Conservation (phyloP, 2,797 vertebrate species). For the Gadopsis bispinosus region DNA sequence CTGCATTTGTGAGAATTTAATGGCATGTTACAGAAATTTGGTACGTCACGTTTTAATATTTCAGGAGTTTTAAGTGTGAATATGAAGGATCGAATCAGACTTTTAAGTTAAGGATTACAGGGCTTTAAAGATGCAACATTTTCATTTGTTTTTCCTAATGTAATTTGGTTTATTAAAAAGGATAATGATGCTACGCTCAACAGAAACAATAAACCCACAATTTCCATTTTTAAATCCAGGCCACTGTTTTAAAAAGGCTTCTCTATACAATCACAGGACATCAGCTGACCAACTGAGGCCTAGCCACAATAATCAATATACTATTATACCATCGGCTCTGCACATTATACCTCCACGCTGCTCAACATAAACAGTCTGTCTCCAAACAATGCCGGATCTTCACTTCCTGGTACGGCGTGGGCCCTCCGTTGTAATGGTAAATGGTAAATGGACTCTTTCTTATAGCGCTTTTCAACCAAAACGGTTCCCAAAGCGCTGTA, state of each 20-base stretch:
- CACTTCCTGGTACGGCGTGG: conserved; percentile 84
- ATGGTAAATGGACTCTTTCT: no score
- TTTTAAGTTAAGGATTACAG: not conserved
- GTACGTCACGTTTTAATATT: not conserved
- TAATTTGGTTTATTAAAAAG: not conserved
- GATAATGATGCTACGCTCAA: not conserved
- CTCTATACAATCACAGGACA: conserved; percentile 41
- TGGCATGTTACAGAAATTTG: not conserved
- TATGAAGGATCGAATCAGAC: not conserved
- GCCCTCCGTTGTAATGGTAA: no score
- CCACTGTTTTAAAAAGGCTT: conserved; percentile 33
- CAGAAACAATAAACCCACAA: conserved; percentile 3
- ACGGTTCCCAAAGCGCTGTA: no score
- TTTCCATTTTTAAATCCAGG: conserved; percentile 29
- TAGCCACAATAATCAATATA: conserved; percentile 61
- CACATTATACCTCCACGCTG: conserved; percentile 49
- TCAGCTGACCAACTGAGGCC: conserved; percentile 52
- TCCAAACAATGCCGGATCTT: conserved; percentile 80
- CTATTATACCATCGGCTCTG: conserved; percentile 47
- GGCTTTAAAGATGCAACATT: not conserved
- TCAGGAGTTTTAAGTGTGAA: not conserved
- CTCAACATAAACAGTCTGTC: conserved; percentile 65
- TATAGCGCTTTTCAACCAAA: no score
- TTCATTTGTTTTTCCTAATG: not conserved
- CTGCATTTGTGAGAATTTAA: not conserved